Base-by-base conservation (phyloP, 1,140 invertebrate genomes). In the Leptinotarsa texana region DNA sequence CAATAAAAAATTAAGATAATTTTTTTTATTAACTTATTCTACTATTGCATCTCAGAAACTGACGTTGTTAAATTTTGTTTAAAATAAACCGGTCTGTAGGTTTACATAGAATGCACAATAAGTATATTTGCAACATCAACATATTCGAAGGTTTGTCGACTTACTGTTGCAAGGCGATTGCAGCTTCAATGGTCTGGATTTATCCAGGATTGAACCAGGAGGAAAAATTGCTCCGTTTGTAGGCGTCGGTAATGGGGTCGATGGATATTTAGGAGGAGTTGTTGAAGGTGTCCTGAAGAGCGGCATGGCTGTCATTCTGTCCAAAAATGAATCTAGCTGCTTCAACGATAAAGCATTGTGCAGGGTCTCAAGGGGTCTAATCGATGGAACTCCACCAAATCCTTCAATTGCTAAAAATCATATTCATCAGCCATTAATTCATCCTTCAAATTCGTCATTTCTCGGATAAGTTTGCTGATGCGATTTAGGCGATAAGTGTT, bases 281-380 rank as follows among this genome's bases (percentile, higher is more conserved):
- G 91, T 92, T 4, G 91, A 90, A 27, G 92, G 91, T 8, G 92
- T 92, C 48, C 91, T 88, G 75, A 91, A 91, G 33, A 93, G 84
- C 17, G 91, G 90, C 6, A 90, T 89, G 33, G 89, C 87, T 0
- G 93, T 95, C 89, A 96, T 94, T 78, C 91, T 89, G 79, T 95
- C 93, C 79, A 99, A 86, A 84, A 98, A 98, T 4, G 87, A 87
- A 83, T 98, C 96, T 77, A 99, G 85, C 84, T 98, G 95, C 51
- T 92, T 91, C 77, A 98, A 87, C 33, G 96, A 98, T 75, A 99
- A 86, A 42, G 96, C 95, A 87, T 99, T 98, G 87, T 99, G 97
- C 48, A 99, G 87, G 3, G 97, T 99, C 87, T 99, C 97, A 82
- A 99, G 84, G 1, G 97, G 96, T 66, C 96, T 90, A 78, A 99